Evolutionary conservation across 2,888 invertebrate genomes (phyloP), one percentile per base, ranked within the genome.

Genomic region (Schrankia costaestrigalis): DNA sequence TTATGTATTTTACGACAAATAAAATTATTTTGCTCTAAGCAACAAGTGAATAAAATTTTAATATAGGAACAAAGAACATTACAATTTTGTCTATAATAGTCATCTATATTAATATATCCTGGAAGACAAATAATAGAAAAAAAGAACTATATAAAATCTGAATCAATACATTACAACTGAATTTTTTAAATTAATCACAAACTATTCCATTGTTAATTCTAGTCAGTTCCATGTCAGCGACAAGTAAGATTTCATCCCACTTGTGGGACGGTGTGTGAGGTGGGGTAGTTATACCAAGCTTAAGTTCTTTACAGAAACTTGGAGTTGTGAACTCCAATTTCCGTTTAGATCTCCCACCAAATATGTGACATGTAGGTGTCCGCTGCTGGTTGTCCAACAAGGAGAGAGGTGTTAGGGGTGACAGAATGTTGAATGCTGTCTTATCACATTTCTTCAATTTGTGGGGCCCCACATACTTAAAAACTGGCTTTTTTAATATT

Each of bases 401-500:
- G 26, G 78, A 63, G 2, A 82, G 60, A 13, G 88, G 85, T 26
- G 85, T 83, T 17, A 85, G 66, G 1, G 87, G 84, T 11, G 88
- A 82, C 30, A 72, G 78, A 38, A 76, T 78, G 3, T 63, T 56
- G 19, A 69, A 28, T 25, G 56, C 40, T 28, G 69, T 38, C 40
- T 75, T 78, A 15, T 79, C 79, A 60, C 63, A 48, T 48, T 76
- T 80, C 55, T 80, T 85, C 46, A 71, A 63, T 58, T 82, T 78
- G 28, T 73, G 71, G 18, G 90, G 89, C 25, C 92, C 92, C 42
- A 90, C 89, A 78, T 92, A 93, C 58, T 87, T 89, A 71, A 92
- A 93, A 40, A 92, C 91, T 44, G 92, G 92, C 65, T 92, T 92
- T 56, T 91, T 89, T 57, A 91, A 84, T 70, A 77, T 89, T 76